Evolutionary conservation across 2,888 invertebrate species (phyloP).

Genomic region (Meliscaeva auricollis): DNA sequence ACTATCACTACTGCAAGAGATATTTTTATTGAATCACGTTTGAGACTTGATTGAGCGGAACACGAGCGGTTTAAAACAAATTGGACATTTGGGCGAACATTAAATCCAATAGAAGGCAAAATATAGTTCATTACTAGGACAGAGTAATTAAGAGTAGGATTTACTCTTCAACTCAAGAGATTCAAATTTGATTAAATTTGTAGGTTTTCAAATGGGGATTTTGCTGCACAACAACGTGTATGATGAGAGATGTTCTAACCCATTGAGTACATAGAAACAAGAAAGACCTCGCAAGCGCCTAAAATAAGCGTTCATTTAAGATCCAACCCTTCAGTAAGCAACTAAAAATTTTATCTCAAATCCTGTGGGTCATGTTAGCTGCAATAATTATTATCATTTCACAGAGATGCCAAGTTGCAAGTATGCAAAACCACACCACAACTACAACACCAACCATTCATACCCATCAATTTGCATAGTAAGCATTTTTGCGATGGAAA

Average conservation of each 20-base stretch:
- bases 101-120: slow-evolving; percentile 11
- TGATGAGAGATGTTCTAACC: too few species aligned
- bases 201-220: background rate
- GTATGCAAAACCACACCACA: background rate
- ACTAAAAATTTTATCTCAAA: background rate
- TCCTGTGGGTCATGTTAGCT: slow-evolving; percentile 13
- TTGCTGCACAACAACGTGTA: too few species aligned
- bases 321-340: background rate
- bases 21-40: background rate
- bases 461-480: slow-evolving; percentile 52
- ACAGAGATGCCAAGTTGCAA: slow-evolving; percentile 29
- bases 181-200: too few species aligned
- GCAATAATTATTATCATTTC: slow-evolving; percentile 36
- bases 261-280: too few species aligned
- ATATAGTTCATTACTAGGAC: too few species aligned
- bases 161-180: too few species aligned
- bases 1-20: background rate
- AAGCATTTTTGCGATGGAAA: slow-evolving; percentile 5
- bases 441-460: background rate
- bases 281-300: background rate
- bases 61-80: slow-evolving; percentile 11
- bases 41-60: slow-evolving; percentile 6
- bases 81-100: background rate
- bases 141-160: too few species aligned
- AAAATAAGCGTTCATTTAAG: background rate